Evolutionary conservation across 2,797 vertebrate species (phyloP).

Genomic region (Apodemus agrarius): DNA sequence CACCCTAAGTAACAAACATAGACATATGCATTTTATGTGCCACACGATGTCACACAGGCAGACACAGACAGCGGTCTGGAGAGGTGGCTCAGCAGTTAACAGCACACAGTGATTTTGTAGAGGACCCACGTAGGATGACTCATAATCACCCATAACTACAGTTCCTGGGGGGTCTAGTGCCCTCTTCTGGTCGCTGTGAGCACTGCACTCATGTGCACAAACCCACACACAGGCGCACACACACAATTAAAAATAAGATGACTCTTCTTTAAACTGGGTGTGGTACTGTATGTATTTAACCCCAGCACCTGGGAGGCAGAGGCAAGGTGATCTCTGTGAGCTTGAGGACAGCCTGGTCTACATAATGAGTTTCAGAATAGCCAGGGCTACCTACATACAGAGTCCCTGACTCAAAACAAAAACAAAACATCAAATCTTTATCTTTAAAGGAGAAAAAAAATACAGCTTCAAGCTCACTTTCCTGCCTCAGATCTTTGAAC

Average conservation of each 20-base stretch:
- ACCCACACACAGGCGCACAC: background rate
- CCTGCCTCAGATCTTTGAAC: background rate
- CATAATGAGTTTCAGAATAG: background rate
- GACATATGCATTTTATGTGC: background rate
- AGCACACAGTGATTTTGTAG: background rate
- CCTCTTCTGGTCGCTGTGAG: background rate
- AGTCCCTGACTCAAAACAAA: background rate
- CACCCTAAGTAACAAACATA: background rate
- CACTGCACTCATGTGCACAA: background rate
- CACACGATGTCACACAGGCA: background rate
- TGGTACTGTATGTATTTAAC: background rate
- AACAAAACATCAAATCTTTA: background rate
- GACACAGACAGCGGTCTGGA: background rate
- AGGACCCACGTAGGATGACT: background rate
- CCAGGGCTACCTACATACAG: background rate
- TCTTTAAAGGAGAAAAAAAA: background rate
- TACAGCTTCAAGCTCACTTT: background rate
- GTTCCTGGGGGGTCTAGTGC: background rate
- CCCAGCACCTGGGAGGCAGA: background rate
- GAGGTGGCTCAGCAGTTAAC: background rate
- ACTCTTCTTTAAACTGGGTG: background rate
- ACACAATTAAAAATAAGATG: background rate
- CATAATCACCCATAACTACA: background rate
- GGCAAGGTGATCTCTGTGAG: background rate
- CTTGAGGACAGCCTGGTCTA: background rate